Evolutionary conservation across 2,797 vertebrate species (phyloP).

Genomic region (Phaenicophaeus curvirostris): DNA sequence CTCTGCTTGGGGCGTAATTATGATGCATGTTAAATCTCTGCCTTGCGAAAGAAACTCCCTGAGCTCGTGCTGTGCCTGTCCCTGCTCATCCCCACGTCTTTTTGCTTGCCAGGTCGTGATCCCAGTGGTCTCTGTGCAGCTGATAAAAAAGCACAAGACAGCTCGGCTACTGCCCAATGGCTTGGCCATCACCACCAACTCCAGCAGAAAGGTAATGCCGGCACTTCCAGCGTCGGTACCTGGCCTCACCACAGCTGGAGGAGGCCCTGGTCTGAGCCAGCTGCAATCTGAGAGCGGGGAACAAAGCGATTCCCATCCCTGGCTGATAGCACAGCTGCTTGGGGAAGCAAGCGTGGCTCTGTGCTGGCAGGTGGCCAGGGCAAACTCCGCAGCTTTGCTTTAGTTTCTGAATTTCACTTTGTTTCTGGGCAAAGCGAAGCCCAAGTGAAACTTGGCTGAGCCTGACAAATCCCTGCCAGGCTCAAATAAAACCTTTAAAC

Average conservation of each 20-base stretch:
- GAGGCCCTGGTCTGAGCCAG: neutral
- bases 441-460: neutral
- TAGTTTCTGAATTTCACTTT: slow-evolving; percentile 26
- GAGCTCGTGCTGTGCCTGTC: accelerated
- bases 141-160: slow-evolving; percentile 96
- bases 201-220: slow-evolving; percentile 85
- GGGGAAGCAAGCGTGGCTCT: neutral
- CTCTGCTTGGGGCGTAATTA: neutral
- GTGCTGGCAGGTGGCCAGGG: neutral
- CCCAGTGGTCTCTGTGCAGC: slow-evolving; percentile 88
- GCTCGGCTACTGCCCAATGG: slow-evolving; percentile 93
- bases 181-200: slow-evolving; percentile 91
- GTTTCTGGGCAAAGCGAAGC: neutral
- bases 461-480: neutral
- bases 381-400: neutral
- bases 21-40: accelerated
- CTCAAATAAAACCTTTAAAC: slow-evolving; percentile 21
- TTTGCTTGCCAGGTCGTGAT: slow-evolving; percentile 85
- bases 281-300: neutral
- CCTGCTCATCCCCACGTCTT: neutral
- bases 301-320: accelerated
- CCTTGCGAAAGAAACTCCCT: neutral
- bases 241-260: accelerated
- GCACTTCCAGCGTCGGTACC: neutral
- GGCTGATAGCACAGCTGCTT: accelerated